Conservation (phyloP, 2,113 vertebrate species). For the Engraulis encrasicolus region DNA sequence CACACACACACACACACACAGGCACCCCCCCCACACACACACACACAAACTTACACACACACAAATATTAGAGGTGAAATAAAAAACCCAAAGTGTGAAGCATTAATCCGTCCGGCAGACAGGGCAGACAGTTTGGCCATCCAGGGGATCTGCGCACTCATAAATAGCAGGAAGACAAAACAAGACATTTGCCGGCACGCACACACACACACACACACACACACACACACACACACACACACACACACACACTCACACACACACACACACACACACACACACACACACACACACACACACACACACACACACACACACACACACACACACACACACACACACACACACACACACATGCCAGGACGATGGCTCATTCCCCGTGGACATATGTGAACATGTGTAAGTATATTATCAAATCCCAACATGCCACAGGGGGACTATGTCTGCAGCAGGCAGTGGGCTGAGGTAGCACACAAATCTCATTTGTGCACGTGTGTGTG, state of each 20-base stretch:
- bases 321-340: too few species aligned
- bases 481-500: too few species aligned
- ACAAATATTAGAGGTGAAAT: constrained; percentile 55
- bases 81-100: constrained; percentile 67
- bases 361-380: constrained; percentile 56
- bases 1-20: neutral
- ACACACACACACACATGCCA: too few species aligned
- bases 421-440: constrained; percentile 55
- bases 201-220: too few species aligned
- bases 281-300: too few species aligned
- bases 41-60: neutral
- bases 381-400: constrained; percentile 69
- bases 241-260: too few species aligned
- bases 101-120: constrained; percentile 66
- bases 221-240: too few species aligned
- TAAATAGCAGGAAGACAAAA: constrained; percentile 56
- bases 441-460: constrained; percentile 32
- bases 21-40: neutral
- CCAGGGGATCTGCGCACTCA: constrained; percentile 63
- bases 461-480: constrained; percentile 32
- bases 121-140: constrained; percentile 65
- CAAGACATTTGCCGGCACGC: constrained; percentile 54
- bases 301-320: too few species aligned
- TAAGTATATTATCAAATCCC: constrained; percentile 62
- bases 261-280: too few species aligned